Percentiles rank a stretch among this genome's conserved stretches.
These are phyloP conservation scores for Carcinoscorpius rotundicauda DNA, from an alignment of 1,140 invertebrate genomes.

Conservation along the genomic window DNA sequence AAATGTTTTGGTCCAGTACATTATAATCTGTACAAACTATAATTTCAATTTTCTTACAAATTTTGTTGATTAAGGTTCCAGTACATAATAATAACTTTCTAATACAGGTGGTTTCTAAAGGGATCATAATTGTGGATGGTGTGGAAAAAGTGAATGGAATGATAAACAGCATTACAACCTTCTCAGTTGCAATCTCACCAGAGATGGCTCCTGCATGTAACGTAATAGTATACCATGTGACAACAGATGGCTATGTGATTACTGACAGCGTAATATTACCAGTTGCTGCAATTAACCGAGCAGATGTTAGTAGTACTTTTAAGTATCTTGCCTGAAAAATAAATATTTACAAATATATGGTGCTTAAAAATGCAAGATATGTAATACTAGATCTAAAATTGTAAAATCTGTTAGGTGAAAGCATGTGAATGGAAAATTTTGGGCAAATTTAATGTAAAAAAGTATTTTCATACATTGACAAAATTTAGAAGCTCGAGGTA, in stretches of 20 bases:
- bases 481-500: too few relatives aligned
- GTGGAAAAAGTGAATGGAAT: slow-evolving; percentile 26
- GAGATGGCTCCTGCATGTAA: slow-evolving; percentile 48
- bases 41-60: slow-evolving; percentile 12
- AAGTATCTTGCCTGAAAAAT: background rate
- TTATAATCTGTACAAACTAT: slow-evolving; percentile 11
- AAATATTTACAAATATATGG: too few relatives aligned
- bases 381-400: too few relatives aligned
- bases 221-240: slow-evolving; percentile 42
- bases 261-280: slow-evolving; percentile 44
- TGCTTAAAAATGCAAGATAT: too few relatives aligned
- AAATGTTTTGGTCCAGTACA: too few relatives aligned
- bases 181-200: slow-evolving; percentile 35
- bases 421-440: too few relatives aligned
- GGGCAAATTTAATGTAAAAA: too few relatives aligned
- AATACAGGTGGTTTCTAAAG: slow-evolving; percentile 37
- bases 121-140: slow-evolving; percentile 32
- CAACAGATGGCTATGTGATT: slow-evolving; percentile 38
- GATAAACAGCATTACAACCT: slow-evolving; percentile 30
- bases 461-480: too few relatives aligned
- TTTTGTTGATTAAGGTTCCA: slow-evolving; percentile 8
- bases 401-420: too few relatives aligned
- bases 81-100: background rate
- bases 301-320: slow-evolving; percentile 31
- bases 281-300: slow-evolving; percentile 39